Conservation (phyloP, 2,113 vertebrate genomes). For the Gymnarchus niloticus region DNA sequence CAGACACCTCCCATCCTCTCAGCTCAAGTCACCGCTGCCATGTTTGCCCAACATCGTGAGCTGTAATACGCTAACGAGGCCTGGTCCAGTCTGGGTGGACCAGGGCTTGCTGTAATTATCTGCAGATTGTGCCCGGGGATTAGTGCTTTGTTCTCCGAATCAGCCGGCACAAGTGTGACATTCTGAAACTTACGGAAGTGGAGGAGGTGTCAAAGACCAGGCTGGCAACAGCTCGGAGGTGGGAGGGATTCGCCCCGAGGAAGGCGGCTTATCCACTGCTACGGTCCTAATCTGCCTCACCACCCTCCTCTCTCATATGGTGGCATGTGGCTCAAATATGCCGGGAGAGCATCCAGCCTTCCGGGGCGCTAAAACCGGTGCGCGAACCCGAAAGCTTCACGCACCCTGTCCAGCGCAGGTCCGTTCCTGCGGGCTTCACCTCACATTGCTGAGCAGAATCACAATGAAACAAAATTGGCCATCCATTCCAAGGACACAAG, state of each 20-base stretch:
- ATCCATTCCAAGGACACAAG: not conserved
- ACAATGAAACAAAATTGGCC: not conserved
- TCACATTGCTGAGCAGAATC: not conserved
- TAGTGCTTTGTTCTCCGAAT: not conserved
- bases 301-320: slow-evolving; percentile 37
- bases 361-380: slow-evolving; percentile 56
- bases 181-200: slow-evolving; percentile 20
- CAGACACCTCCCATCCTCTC: slow-evolving; percentile 21
- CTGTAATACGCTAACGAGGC: not conserved
- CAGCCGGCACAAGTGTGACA: slow-evolving; percentile 3
- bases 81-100: not conserved
- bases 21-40: slow-evolving; percentile 3
- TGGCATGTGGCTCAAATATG: slow-evolving; percentile 30
- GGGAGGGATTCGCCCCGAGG: slow-evolving; percentile 39
- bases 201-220: slow-evolving; percentile 27
- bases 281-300: slow-evolving; percentile 47
- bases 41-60: not conserved
- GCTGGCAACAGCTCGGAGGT: slow-evolving; percentile 19
- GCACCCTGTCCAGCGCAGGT: slow-evolving; percentile 18
- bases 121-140: not conserved
- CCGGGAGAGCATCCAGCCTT: slow-evolving; percentile 42
- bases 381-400: slow-evolving; percentile 60
- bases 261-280: slow-evolving; percentile 25
- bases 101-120: not conserved
- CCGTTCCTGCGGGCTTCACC: not conserved